These are phyloP conservation scores for Rhabdornis inornatus DNA, from an alignment of 2,113 vertebrate species.

Conservation along the genomic window DNA sequence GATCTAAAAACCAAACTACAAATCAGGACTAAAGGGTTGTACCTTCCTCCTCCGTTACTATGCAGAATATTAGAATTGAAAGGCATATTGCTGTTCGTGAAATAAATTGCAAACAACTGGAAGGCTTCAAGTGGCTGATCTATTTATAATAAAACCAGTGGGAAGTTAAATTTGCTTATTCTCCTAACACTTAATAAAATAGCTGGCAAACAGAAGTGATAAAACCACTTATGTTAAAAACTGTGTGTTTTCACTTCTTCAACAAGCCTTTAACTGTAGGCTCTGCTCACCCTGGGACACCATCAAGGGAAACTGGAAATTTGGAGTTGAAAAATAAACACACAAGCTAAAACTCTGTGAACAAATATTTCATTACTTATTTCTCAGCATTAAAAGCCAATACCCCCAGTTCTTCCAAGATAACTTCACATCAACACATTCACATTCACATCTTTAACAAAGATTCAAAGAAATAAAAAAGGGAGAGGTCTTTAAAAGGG, in stretches of 20 bases:
- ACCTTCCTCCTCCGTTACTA: background rate
- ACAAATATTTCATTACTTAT: background rate
- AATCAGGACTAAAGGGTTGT: background rate
- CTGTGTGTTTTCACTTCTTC: background rate
- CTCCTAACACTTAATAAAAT: slow-evolving; percentile 44
- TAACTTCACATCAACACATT: background rate
- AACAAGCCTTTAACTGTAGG: background rate
- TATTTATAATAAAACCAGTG: slow-evolving; percentile 30
- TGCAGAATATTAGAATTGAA: background rate
- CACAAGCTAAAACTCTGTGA: background rate
- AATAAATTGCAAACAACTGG: background rate
- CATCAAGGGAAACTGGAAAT: background rate
- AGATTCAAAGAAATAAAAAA: background rate
- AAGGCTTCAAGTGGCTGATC: background rate
- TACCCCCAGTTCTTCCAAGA: background rate
- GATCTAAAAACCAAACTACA: background rate
- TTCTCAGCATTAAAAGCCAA: background rate
- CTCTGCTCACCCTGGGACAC: background rate
- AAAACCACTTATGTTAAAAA: slow-evolving; percentile 28
- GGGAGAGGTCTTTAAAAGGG: background rate
- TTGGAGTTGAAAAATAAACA: background rate
- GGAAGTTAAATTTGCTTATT: slow-evolving; percentile 35
- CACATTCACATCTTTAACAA: background rate
- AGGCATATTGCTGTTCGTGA: background rate
- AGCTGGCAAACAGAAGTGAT: slow-evolving; percentile 27